phyloP scores from a whole-genome alignment of 2,113 vertebrate species.

The Eolophus roseicapilla region DNA sequence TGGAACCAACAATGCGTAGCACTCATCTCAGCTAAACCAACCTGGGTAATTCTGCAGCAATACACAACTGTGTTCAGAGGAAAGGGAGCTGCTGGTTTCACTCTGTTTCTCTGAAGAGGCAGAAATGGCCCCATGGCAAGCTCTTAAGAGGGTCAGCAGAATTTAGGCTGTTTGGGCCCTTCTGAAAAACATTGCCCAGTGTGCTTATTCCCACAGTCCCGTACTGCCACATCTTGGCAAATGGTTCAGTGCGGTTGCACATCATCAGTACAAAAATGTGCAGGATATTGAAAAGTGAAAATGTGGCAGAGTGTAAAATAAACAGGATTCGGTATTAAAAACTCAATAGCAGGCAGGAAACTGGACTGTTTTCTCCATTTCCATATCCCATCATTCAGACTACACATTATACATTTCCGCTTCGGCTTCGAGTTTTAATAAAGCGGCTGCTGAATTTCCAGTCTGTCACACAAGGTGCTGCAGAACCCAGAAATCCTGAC shows the following conservation, averaged over 20 bases:
- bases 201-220: neutral
- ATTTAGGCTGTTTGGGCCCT: neutral
- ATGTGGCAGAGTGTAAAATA: neutral
- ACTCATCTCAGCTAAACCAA: neutral
- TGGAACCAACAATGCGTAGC: neutral
- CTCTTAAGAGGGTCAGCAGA: slow-evolving; percentile 5
- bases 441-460: neutral
- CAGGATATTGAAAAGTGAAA: neutral
- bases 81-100: neutral
- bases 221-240: neutral
- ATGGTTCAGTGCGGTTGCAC: neutral
- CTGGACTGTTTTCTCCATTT: neutral
- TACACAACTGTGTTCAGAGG: neutral
- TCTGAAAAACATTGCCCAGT: neutral
- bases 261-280: neutral
- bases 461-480: neutral
- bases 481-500: neutral
- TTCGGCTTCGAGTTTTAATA: neutral
- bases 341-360: neutral
- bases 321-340: neutral
- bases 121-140: neutral
- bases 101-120: neutral
- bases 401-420: neutral
- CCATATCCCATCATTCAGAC: neutral
- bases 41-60: neutral